A percentile compares a stretch with the other conserved stretches of the same genome.
Evolutionary conservation across 2,797 vertebrate genomes (phyloP).

Genomic region (Melanotaenia trifasciata): DNA sequence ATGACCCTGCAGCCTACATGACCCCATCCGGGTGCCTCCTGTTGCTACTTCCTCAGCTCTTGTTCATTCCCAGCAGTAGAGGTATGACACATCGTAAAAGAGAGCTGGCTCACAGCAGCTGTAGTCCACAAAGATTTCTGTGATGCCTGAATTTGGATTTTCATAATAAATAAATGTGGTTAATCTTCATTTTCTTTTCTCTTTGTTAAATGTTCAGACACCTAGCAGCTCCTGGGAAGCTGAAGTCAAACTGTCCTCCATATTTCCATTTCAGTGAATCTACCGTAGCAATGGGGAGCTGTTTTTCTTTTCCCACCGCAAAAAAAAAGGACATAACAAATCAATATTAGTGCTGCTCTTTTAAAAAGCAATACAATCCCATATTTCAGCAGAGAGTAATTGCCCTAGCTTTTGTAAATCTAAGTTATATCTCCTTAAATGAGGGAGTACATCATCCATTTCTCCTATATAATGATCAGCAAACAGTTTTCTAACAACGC

Average conservation of each 20-base stretch:
- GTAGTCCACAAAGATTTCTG: not conserved
- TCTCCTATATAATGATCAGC: constrained; percentile 23
- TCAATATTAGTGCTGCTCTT: constrained; percentile 20
- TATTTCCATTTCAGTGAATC: constrained; percentile 41
- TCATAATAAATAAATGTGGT: not conserved
- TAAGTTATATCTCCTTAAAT: constrained; percentile 2
- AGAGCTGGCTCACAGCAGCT: not conserved
- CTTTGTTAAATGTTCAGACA: constrained; percentile 31
- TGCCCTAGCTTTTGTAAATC: not conserved
- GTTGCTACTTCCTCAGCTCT: constrained; percentile 28
- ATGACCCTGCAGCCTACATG: constrained; percentile 55
- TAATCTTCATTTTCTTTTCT: constrained; percentile 10
- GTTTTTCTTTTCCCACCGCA: constrained; percentile 9
- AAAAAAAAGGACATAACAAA: constrained; percentile 23
- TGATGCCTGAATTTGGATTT: constrained; percentile 8
- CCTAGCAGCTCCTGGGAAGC: constrained; percentile 3
- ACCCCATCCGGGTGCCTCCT: constrained; percentile 36
- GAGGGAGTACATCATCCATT: not conserved
- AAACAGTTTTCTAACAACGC: constrained; percentile 23
- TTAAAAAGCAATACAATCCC: constrained; percentile 7
- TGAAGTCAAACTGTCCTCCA: constrained; percentile 33
- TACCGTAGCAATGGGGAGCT: not conserved
- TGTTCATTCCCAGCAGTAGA: constrained; percentile 1
- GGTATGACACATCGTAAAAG: not conserved
- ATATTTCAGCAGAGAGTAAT: not conserved